phyloP scores from a whole-genome alignment of 2,797 vertebrate genomes.

The Epinephelus coioides region DNA sequence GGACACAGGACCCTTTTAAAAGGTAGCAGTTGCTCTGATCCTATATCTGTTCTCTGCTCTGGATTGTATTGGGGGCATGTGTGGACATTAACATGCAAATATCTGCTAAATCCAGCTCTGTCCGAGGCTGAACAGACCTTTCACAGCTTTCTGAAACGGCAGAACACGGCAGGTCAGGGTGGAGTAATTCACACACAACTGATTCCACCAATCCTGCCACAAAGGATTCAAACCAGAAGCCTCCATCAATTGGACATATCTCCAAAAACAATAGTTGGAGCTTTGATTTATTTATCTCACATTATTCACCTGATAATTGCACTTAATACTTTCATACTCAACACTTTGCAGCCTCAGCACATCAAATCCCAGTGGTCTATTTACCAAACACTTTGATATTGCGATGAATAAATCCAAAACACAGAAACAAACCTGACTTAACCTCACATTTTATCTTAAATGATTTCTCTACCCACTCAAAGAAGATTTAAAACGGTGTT shows the following conservation, averaged over 20 bases:
- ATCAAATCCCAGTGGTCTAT: slow-evolving; percentile 13
- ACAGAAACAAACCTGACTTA: slow-evolving; percentile 38
- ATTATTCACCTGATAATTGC: slow-evolving; percentile 4
- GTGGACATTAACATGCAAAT: slow-evolving; percentile 80
- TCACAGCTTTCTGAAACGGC: slow-evolving; percentile 48
- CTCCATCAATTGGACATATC: background rate
- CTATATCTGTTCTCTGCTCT: slow-evolving; percentile 67
- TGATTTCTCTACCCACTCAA: slow-evolving; percentile 49
- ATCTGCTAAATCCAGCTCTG: slow-evolving; percentile 71
- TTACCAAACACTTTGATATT: slow-evolving; percentile 55
- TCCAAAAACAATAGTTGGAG: background rate
- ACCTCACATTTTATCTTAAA: slow-evolving; percentile 59
- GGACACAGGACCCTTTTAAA: slow-evolving; percentile 60
- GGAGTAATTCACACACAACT: slow-evolving; percentile 54
- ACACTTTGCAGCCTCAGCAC: background rate
- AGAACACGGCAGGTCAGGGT: slow-evolving; percentile 50
- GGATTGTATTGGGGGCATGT: slow-evolving; percentile 48
- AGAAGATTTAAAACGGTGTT: slow-evolving; percentile 45
- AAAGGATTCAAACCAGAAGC: slow-evolving; percentile 36
- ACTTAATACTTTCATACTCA: slow-evolving; percentile 9
- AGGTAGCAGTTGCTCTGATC: slow-evolving; percentile 73
- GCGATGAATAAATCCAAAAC: slow-evolving; percentile 54
- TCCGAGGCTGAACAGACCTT: slow-evolving; percentile 63
- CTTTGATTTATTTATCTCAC: background rate
- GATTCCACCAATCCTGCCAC: slow-evolving; percentile 21